A percentile compares a stretch with the other conserved stretches of the same genome.
Conservation (phyloP, 2,888 invertebrate species). For the Nemotelus pantherinus region DNA sequence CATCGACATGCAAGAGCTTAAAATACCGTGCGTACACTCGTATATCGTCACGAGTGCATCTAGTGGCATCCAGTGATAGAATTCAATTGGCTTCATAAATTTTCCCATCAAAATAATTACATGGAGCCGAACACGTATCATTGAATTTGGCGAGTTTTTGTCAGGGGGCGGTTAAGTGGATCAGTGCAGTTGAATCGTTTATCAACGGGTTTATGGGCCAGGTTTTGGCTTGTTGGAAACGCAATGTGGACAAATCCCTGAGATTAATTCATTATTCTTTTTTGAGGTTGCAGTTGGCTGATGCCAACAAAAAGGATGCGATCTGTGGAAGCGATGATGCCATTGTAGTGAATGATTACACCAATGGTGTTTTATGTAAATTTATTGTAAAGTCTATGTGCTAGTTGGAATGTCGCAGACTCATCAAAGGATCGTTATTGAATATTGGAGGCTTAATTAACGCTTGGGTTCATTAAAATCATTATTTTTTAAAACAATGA, state of each 20-base stretch:
- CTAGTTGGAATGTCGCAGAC: too few species aligned
- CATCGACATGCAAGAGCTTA: not conserved
- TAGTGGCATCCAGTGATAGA: slow-evolving; percentile 24
- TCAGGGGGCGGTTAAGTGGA: slow-evolving; percentile 30
- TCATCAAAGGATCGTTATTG: too few species aligned
- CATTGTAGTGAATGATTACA: too few species aligned
- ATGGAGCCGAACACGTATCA: slow-evolving; percentile 33
- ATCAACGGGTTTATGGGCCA: slow-evolving; percentile 2
- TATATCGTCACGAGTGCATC: not conserved
- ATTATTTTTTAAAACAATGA: too few species aligned
- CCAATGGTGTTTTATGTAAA: too few species aligned
- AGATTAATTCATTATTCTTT: slow-evolving; percentile 10
- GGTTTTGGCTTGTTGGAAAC: not conserved
- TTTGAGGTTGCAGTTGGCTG: not conserved
- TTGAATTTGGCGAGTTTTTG: slow-evolving; percentile 38
- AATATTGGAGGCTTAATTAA: too few species aligned
- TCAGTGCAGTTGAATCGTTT: slow-evolving; percentile 26
- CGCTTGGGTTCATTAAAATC: too few species aligned
- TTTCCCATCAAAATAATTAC: slow-evolving; percentile 35
- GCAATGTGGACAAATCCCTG: not conserved
- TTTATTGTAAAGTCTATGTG: too few species aligned
- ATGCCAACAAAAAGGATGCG: too few species aligned
- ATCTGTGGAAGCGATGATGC: too few species aligned
- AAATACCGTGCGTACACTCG: not conserved
- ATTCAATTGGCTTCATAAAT: slow-evolving; percentile 34